phyloP scores from a whole-genome alignment of 2,888 invertebrate species.

The Meiosimyza decipiens region DNA sequence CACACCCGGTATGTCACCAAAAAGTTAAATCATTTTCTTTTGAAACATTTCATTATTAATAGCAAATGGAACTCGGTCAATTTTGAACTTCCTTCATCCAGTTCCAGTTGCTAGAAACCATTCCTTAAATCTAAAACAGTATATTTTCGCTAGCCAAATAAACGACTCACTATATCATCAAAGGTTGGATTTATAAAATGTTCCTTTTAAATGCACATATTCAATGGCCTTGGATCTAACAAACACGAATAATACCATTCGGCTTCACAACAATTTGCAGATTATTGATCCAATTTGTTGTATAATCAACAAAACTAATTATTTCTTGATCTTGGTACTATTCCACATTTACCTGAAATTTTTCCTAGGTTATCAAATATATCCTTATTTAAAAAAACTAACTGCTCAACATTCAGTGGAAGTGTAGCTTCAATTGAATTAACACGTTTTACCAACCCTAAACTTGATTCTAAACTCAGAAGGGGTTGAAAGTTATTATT shows the following conservation, averaged over 20 bases:
- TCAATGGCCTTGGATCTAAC: too few species aligned
- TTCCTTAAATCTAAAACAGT: too few species aligned
- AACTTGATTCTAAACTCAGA: neutral
- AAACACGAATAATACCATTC: neutral
- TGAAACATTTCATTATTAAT: too few species aligned
- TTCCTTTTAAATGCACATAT: too few species aligned
- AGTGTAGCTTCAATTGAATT: neutral
- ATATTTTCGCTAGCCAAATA: too few species aligned
- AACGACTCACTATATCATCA: too few species aligned
- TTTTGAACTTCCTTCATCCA: too few species aligned
- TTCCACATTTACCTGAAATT: conserved; percentile 15
- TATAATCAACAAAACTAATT: conserved; percentile 35
- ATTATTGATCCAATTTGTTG: conserved; percentile 40
- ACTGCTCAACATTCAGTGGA: neutral
- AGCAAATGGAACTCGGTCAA: too few species aligned
- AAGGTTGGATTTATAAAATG: too few species aligned
- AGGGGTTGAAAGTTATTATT: neutral
- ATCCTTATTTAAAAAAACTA: neutral
- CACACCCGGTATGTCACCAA: too few species aligned
- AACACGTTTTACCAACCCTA: neutral
- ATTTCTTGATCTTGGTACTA: conserved; percentile 16
- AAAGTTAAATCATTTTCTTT: too few species aligned
- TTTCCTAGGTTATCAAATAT: neutral
- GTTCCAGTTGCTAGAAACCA: too few species aligned
- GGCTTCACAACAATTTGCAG: conserved; percentile 29